phyloP scores from a whole-genome alignment of 2,888 invertebrate genomes.

The Abrostola triplasia region DNA sequence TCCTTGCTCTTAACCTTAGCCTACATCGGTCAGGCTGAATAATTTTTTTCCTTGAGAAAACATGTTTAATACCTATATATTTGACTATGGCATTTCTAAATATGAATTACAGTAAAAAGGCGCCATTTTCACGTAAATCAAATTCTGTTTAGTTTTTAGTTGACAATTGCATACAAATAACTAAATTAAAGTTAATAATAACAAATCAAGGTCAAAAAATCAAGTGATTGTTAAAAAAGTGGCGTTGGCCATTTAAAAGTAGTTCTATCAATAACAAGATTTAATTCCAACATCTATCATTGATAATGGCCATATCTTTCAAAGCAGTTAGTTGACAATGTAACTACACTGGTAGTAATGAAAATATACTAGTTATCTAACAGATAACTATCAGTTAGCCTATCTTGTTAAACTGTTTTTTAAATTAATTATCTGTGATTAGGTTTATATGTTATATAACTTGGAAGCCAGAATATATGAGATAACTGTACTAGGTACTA shows the following conservation, averaged over 20 bases:
- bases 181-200: no score
- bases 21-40: no score
- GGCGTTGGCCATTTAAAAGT: no score
- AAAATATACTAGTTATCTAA: conserved; percentile 38
- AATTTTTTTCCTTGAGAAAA: no score
- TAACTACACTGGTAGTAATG: conserved; percentile 32
- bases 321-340: conserved; percentile 38
- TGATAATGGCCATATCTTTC: conserved; percentile 27
- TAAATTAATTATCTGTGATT: conserved; percentile 44
- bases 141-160: no score
- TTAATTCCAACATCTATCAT: conserved; percentile 5
- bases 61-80: no score
- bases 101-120: no score
- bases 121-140: no score
- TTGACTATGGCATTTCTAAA: no score
- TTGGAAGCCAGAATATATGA: conserved; percentile 9
- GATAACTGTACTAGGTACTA: conserved; percentile 12
- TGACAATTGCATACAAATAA: no score
- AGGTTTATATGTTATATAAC: conserved; percentile 29
- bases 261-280: not conserved
- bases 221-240: not conserved
- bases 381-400: conserved; percentile 40
- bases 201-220: no score
- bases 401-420: conserved; percentile 47
- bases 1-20: no score